Evolutionary conservation across 1,140 invertebrate species (phyloP), one percentile per base, ranked within the genome.

Genomic region (Phenacoccus solenopsis): DNA sequence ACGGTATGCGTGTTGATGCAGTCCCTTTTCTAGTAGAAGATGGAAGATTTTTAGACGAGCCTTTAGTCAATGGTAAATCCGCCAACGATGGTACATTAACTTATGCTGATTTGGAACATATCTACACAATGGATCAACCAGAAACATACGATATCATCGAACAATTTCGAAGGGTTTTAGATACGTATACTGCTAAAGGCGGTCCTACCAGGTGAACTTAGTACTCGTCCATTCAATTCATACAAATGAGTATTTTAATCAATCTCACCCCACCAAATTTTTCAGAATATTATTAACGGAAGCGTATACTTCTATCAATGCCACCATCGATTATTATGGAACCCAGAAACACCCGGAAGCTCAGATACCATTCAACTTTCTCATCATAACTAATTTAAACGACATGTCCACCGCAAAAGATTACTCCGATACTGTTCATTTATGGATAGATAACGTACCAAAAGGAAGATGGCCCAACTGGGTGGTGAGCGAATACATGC

Each of bases 1-100:
- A 87, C 74, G 89, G 88, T 0, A 90, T 90, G 74, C 79, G 88
- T 68, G 80, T 90, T 1, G 84, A 88, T 72, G 84, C 85, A 69
- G 77, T 84, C 10, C 77, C 79, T 28, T 77, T 78, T 69, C 59
- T 85, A 32, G 77, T 80, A 67, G 84, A 85, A 74, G 76, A 77
- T 71, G 70, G 27, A 61, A 75, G 73, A 28, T 78, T 79, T 9
- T 30, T 70, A 0, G 79, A 83, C 70, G 80, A 82, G 22, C 59
- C 56, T 4, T 28, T 25, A 1, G 1, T 30, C 5, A 28, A 27
- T 20, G 20, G 2, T 1, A 28, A 64, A 56, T 32, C 13, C 13
- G 27, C 61, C 1, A 68, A 22, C 32, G 67, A 64, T 13, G 61
- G 57, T 24, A 69, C 35, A 61, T 13, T 30, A 1, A 28, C 56